A percentile compares a stretch with the other conserved stretches of the same genome.
phyloP scores from a whole-genome alignment of 2,797 vertebrate genomes.

The Pangasius mekongensis region DNA sequence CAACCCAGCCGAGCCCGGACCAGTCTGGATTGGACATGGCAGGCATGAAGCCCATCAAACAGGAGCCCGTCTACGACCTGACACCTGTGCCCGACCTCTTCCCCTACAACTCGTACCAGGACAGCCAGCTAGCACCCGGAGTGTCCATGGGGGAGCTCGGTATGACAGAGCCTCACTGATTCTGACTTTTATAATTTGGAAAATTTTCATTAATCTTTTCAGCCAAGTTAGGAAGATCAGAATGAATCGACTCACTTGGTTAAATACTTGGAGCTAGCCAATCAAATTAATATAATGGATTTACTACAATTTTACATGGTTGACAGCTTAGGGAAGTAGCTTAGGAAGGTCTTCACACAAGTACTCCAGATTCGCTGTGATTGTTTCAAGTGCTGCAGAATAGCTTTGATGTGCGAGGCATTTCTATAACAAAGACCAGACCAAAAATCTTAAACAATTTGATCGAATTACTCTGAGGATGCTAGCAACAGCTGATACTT shows the following conservation, averaged over 20 bases:
- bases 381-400: neutral
- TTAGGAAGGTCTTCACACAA: neutral
- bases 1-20: constrained; percentile 95
- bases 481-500: too few relatives aligned
- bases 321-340: neutral
- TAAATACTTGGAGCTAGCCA: neutral
- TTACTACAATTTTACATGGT: neutral
- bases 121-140: constrained; percentile 88
- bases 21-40: constrained; percentile 98
- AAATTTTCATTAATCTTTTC: neutral
- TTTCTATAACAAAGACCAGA: neutral
- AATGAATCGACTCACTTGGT: neutral
- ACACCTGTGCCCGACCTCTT: constrained; percentile 97
- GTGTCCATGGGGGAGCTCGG: constrained; percentile 96
- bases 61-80: constrained; percentile 98
- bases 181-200: neutral
- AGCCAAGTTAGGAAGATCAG: neutral
- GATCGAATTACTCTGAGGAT: too few relatives aligned
- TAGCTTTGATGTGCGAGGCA: neutral
- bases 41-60: constrained; percentile 98
- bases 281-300: neutral
- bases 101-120: constrained; percentile 95
- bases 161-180: constrained; percentile 67
- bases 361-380: neutral
- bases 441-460: too few relatives aligned